Evolutionary conservation across 1,140 invertebrate species (phyloP).

Genomic region (Brachionus plicatilis): DNA sequence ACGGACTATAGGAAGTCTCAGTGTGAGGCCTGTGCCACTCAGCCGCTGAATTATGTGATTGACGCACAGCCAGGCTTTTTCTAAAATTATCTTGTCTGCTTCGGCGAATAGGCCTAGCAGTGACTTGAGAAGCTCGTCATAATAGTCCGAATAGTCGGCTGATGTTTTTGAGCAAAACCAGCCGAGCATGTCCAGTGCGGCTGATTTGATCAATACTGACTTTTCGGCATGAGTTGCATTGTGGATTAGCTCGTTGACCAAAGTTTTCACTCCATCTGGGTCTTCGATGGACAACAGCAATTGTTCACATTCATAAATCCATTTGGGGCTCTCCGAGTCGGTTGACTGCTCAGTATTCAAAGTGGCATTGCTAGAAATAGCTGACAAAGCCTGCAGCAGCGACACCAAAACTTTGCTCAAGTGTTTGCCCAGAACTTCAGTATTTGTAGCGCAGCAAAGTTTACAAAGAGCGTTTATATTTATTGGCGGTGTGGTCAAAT

Average conservation of each 20-base stretch:
- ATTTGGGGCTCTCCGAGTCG: slow-evolving; percentile 58
- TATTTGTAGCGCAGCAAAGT: slow-evolving; percentile 82
- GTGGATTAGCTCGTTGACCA: slow-evolving; percentile 81
- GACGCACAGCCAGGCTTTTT: slow-evolving; percentile 80
- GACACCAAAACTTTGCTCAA: slow-evolving; percentile 83
- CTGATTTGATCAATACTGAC: slow-evolving; percentile 60
- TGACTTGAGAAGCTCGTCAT: slow-evolving; percentile 78
- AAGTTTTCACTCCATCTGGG: slow-evolving; percentile 69
- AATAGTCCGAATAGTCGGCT: slow-evolving; percentile 72
- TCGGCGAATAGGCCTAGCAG: slow-evolving; percentile 79
- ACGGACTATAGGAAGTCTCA: slow-evolving; percentile 77
- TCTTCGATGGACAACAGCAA: slow-evolving; percentile 84
- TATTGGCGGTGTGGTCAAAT: slow-evolving; percentile 74
- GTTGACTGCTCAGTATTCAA: not conserved
- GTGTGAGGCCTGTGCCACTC: slow-evolving; percentile 41
- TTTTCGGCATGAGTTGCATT: slow-evolving; percentile 42
- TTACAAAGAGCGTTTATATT: slow-evolving; percentile 83
- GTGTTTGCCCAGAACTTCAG: slow-evolving; percentile 83
- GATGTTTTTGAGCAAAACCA: slow-evolving; percentile 81
- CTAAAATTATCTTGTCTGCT: slow-evolving; percentile 70
- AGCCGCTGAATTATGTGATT: slow-evolving; percentile 76
- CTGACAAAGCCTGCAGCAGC: slow-evolving; percentile 69
- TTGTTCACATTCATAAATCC: slow-evolving; percentile 80
- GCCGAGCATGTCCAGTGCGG: slow-evolving; percentile 77
- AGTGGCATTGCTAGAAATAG: not conserved